Base-by-base conservation (phyloP, 2,888 invertebrate species). In the Scaptomyza caliginosa region DNA sequence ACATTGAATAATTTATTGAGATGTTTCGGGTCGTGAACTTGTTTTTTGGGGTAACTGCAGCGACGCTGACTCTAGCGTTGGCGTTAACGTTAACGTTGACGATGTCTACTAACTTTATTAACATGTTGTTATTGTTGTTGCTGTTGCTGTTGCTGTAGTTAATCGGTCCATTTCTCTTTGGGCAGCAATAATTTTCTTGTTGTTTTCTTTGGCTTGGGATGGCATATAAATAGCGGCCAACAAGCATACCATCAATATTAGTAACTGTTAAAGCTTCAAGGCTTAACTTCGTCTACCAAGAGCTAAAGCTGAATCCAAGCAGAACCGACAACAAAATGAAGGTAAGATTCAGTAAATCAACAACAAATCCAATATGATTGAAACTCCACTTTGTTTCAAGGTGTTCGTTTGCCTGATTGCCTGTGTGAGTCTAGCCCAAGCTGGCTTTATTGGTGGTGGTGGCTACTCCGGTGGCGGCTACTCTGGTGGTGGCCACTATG, bases 381-480 rank as follows among this genome's bases (percentile, higher is more conserved):
- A 28, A 42, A 13, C 23, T 49, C 7, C 1, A 10, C 46, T 7
- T 43, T 21, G 21, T 8, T 23, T 0, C 8, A 8, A 86, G 85
- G 67, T 84, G 42, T 79, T 84, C 50, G 65, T 84, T 56, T 84
- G 86, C 71, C 73, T 86, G 46, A 68, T 86, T 65, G 82, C 82
- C 56, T 77, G 77, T 48, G 62, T 82, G 32, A 65, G 68, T 55
- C 54, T 77, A 8, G 65, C 74, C 52, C 75, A 84, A 45, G 77
- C 74, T 30, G 85, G 85, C 30, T 76, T 79, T 45, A 69, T 85
- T 23, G 84, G 73, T 21, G 66, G 67, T 4, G 62, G 67, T 16
- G 55, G 54, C n/a, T 11, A 7, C 11, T 23, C n/a, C 8, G 46
- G 54, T 2, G 52, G 74, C 8, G 74, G 70, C 34, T 58, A 58